These are phyloP conservation scores for Schlechtendalia chinensis DNA, from an alignment of 1,140 invertebrate genomes.

Conservation along the genomic window DNA sequence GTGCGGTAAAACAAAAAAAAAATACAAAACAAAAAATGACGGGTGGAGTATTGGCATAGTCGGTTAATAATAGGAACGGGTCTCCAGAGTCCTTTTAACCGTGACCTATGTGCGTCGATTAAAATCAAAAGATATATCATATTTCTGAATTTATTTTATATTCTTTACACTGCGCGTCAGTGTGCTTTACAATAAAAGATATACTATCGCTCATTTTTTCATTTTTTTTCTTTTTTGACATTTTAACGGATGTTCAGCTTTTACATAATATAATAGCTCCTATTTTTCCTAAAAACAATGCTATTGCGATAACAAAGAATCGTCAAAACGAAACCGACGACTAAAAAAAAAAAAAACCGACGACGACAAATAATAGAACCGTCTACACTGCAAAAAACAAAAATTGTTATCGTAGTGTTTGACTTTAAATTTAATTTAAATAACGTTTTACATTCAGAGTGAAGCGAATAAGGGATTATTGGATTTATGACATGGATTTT, in stretches of 20 bases:
- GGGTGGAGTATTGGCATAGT: not conserved
- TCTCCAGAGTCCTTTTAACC: not conserved
- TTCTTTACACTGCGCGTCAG: not conserved
- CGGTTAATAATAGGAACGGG: not conserved
- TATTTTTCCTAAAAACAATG: slow-evolving; percentile 20
- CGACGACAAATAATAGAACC: not conserved
- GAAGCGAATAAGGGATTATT: too few species aligned
- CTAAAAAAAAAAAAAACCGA: not conserved
- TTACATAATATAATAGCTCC: slow-evolving; percentile 10
- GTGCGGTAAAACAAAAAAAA: not conserved
- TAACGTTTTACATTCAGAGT: too few species aligned
- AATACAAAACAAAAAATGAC: not conserved
- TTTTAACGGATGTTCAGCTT: not conserved
- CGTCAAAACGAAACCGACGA: not conserved
- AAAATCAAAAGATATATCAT: slow-evolving; percentile 34
- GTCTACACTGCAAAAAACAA: not conserved
- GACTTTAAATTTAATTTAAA: not conserved
- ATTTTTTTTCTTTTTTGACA: not conserved
- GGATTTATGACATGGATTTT: too few species aligned
- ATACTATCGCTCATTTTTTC: slow-evolving; percentile 14
- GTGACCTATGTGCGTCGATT: not conserved
- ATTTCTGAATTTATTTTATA: slow-evolving; percentile 23
- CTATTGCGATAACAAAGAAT: slow-evolving; percentile 17
- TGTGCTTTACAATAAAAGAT: slow-evolving; percentile 1
- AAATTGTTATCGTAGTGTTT: not conserved